A percentile compares a stretch with the other conserved stretches of the same genome.
Evolutionary conservation across 2,888 invertebrate genomes (phyloP).

Genomic region (Aphodius granarius): DNA sequence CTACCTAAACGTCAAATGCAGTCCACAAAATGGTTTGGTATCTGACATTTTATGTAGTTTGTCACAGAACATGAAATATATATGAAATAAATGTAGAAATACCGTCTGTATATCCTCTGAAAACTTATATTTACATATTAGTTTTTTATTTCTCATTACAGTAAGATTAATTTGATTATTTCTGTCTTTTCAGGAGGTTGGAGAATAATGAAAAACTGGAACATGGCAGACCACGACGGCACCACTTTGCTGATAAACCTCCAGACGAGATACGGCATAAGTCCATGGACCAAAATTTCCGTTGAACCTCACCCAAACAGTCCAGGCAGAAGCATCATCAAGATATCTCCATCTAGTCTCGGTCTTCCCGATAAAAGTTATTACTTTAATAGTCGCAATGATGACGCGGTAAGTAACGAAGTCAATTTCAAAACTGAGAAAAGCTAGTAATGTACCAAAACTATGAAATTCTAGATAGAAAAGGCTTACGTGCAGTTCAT

Average conservation of each 20-base stretch:
- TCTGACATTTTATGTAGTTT: no score
- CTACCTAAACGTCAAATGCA: no score
- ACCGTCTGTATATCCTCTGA: no score
- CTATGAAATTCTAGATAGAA: slow-evolving; percentile 50
- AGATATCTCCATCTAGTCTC: slow-evolving; percentile 59
- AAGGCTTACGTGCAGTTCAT: slow-evolving; percentile 57
- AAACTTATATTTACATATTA: no score
- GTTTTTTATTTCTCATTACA: no score
- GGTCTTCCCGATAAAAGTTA: slow-evolving; percentile 59
- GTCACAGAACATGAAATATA: no score
- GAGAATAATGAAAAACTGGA: slow-evolving; percentile 55
- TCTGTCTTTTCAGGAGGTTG: slow-evolving; percentile 55
- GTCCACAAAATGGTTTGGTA: no score
- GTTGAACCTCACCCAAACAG: slow-evolving; percentile 57
- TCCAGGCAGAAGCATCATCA: slow-evolving; percentile 54
- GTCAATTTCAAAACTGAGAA: background rate
- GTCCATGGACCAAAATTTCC: slow-evolving; percentile 57
- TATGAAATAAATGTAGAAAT: no score
- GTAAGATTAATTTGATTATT: no score
- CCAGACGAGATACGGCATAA: slow-evolving; percentile 55
- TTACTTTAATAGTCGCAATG: slow-evolving; percentile 50
- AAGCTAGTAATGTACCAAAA: background rate
- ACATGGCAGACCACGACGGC: slow-evolving; percentile 51
- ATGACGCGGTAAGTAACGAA: slow-evolving; percentile 49
- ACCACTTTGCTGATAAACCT: slow-evolving; percentile 50